Conservation (phyloP, 2,888 invertebrate genomes). For the Tetragnatha montana region DNA sequence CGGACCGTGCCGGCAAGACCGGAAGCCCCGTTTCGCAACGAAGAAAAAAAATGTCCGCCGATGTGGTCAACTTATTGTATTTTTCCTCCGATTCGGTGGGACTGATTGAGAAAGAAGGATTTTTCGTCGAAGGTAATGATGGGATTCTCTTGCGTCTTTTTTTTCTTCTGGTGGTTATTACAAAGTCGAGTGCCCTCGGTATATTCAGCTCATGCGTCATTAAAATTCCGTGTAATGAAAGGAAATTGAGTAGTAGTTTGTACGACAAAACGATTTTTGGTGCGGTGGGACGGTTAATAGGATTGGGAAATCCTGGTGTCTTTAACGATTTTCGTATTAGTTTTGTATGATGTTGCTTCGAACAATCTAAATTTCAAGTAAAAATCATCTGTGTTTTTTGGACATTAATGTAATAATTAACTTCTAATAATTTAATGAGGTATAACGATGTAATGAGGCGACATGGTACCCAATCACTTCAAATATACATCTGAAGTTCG, state of each 20-base stretch:
- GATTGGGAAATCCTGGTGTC: neutral
- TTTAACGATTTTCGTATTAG: too few relatives aligned
- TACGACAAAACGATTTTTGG: neutral
- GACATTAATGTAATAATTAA: too few relatives aligned
- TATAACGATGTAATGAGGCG: too few relatives aligned
- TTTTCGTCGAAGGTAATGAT: constrained; percentile 20
- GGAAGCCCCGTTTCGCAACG: constrained; percentile 38
- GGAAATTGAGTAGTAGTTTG: neutral
- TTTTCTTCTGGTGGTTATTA: neutral
- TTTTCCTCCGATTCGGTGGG: constrained; percentile 16
- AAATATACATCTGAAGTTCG: too few relatives aligned
- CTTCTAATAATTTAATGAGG: too few relatives aligned
- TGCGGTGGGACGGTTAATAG: neutral
- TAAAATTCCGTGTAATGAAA: constrained; percentile 59
- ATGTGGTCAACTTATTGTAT: constrained; percentile 53
- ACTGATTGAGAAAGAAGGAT: constrained; percentile 45
- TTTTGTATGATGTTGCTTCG: too few relatives aligned
- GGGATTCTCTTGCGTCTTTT: constrained; percentile 4
- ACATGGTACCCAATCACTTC: too few relatives aligned
- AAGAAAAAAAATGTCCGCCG: constrained; percentile 60
- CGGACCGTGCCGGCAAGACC: constrained; percentile 54
- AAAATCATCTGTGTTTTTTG: too few relatives aligned
- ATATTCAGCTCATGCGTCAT: constrained; percentile 40
- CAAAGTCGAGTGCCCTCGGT: constrained; percentile 22
- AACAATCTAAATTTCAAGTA: too few relatives aligned